Evolutionary conservation across 2,113 vertebrate genomes (phyloP).

Genomic region (Erinaceus europaeus): DNA sequence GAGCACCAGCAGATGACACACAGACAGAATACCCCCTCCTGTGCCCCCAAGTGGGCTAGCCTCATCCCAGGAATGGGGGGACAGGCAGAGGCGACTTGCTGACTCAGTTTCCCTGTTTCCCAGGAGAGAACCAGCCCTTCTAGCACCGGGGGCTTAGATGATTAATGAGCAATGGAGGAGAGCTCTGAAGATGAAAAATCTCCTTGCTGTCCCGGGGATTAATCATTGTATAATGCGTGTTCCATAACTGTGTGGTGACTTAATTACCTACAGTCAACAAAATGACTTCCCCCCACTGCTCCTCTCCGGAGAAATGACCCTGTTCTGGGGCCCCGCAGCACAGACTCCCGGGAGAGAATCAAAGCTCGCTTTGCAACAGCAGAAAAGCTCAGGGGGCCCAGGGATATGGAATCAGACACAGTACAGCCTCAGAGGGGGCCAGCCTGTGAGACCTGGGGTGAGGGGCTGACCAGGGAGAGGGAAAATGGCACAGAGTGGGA

Average conservation of each 20-base stretch:
- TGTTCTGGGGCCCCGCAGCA: not conserved
- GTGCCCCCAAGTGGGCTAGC: not conserved
- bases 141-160: not conserved
- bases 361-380: not conserved
- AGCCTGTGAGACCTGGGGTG: too few relatives aligned
- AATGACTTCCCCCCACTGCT: not conserved
- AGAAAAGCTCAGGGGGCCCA: not conserved
- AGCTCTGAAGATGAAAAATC: constrained; percentile 45
- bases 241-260: not conserved
- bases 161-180: not conserved
- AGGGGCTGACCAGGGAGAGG: too few relatives aligned
- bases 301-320: not conserved
- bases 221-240: not conserved
- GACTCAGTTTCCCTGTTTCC: constrained; percentile 50
- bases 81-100: accelerated
- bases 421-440: too few relatives aligned
- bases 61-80: accelerated
- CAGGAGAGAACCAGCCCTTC: not conserved
- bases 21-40: not conserved
- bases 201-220: not conserved
- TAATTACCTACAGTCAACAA: not conserved
- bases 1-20: too few relatives aligned
- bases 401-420: too few relatives aligned
- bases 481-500: too few relatives aligned
- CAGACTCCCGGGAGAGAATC: not conserved